Conservation (phyloP, 2,888 invertebrate species). For the Eretmocerus hayati region DNA sequence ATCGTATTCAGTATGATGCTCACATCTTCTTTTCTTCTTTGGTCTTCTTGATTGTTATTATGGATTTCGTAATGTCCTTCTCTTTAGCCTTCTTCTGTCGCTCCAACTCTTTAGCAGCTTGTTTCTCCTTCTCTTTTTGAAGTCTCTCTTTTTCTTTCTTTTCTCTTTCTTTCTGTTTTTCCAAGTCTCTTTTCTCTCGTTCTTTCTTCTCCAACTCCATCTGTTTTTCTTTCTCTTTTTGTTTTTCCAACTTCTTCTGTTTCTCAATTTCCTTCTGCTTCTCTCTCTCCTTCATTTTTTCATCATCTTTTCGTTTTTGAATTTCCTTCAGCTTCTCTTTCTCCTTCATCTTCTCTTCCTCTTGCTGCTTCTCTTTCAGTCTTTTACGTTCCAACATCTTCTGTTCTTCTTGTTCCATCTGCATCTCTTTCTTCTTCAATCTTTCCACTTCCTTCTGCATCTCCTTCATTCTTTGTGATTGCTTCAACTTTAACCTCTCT, state of each 20-base stretch:
- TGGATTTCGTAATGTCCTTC: conserved; percentile 6
- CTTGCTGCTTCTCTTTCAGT: conserved; percentile 15
- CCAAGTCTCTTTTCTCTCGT: conserved; percentile 7
- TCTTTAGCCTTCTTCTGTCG: conserved; percentile 17
- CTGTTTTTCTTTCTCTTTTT: conserved; percentile 12
- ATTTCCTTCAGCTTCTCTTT: conserved; percentile 18
- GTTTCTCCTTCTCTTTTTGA: conserved; percentile 1
- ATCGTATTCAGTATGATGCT: neutral
- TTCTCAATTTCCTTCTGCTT: conserved; percentile 14
- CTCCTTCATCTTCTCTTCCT: conserved; percentile 15
- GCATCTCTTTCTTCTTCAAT: conserved; percentile 12
- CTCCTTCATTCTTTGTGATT: conserved; percentile 14
- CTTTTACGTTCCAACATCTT: conserved; percentile 17
- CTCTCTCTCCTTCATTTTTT: conserved; percentile 15
- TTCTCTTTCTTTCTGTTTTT: conserved; percentile 3
- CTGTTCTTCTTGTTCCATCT: conserved; percentile 14
- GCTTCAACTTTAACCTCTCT: conserved; percentile 19
- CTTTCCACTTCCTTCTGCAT: conserved; percentile 16
- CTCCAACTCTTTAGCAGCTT: conserved; percentile 6
- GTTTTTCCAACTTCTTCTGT: conserved; percentile 8
- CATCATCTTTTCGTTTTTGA: conserved; percentile 15
- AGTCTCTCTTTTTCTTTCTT: conserved; percentile 3
- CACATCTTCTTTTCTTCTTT: conserved; percentile 20
- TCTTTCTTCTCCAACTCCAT: conserved; percentile 6
- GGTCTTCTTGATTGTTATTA: conserved; percentile 11